These are phyloP conservation scores for Zaprionus gabonicus DNA, from an alignment of 1,140 invertebrate genomes.

Conservation along the genomic window DNA sequence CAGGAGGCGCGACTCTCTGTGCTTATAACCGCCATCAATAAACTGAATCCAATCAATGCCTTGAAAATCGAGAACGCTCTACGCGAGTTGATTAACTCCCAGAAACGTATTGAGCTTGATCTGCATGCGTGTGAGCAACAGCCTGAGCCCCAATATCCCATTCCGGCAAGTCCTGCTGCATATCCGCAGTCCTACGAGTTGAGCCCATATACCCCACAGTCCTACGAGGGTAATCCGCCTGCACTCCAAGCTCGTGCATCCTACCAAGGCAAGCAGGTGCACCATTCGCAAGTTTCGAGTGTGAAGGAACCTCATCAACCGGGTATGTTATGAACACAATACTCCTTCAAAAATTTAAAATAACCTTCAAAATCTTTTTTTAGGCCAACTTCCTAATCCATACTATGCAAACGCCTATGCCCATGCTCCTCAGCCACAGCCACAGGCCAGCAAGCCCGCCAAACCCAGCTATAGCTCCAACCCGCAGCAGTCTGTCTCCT, in stretches of 20 bases:
- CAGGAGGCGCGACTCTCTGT: constrained; percentile 40
- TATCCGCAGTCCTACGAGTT: constrained; percentile 25
- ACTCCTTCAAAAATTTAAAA: not conserved
- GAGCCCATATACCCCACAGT: not conserved
- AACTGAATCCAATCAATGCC: constrained; percentile 52
- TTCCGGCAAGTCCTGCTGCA: not conserved
- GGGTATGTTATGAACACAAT: constrained; percentile 17
- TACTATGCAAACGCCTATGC: constrained; percentile 40
- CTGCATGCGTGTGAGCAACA: constrained; percentile 49
- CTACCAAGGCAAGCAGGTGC: constrained; percentile 7
- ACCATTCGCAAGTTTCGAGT: constrained; percentile 52
- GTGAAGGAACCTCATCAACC: constrained; percentile 31
- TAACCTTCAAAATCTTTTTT: not conserved
- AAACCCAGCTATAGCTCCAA: constrained; percentile 18
- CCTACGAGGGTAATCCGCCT: constrained; percentile 21
- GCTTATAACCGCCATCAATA: constrained; percentile 34
- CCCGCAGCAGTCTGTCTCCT: constrained; percentile 37
- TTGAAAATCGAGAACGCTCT: constrained; percentile 61
- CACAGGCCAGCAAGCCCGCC: not conserved
- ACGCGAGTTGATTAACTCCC: constrained; percentile 64
- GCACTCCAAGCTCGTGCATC: not conserved
- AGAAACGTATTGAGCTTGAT: constrained; percentile 66
- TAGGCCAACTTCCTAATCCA: constrained; percentile 20
- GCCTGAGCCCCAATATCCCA: not conserved
- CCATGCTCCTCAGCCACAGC: constrained; percentile 26